Evolutionary conservation across 2,113 vertebrate species (phyloP).

Genomic region (Nansenia antarctica): DNA sequence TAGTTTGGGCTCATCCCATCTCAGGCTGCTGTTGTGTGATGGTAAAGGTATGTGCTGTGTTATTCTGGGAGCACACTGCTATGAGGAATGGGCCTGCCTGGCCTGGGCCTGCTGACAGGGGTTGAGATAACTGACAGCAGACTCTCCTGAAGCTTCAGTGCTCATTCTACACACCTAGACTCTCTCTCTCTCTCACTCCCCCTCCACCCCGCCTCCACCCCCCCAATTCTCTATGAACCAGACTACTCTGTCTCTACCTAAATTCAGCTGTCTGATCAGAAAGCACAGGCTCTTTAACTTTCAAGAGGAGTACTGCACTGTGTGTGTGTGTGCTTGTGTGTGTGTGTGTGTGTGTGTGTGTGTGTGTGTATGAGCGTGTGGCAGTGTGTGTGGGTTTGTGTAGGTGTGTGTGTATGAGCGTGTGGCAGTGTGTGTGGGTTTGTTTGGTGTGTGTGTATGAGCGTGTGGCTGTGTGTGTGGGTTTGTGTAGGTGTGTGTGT

Average conservation of each 20-base stretch:
- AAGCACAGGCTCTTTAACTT: constrained; percentile 1
- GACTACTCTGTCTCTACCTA: constrained; percentile 15
- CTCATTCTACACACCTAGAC: constrained; percentile 42
- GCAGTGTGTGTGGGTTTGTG: background rate
- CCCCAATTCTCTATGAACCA: background rate
- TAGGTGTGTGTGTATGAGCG: background rate
- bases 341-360: background rate
- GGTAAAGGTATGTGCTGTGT: constrained; percentile 38
- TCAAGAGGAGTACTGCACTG: background rate
- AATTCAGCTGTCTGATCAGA: constrained; percentile 6
- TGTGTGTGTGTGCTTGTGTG: constrained; percentile 1
- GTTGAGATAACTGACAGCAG: constrained; percentile 60
- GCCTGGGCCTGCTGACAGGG: constrained; percentile 45
- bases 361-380: too few relatives aligned
- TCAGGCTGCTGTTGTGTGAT: constrained; percentile 23
- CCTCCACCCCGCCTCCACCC: background rate
- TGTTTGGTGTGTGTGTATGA: background rate
- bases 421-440: background rate
- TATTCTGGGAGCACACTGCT: constrained; percentile 25
- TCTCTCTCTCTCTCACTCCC: background rate
- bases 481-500: too few relatives aligned
- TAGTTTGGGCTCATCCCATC: background rate
- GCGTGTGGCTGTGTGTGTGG: too few relatives aligned
- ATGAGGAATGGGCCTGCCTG: constrained; percentile 37
- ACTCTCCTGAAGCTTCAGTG: constrained; percentile 48